Percentiles rank a stretch among this genome's conserved stretches.
Conservation (phyloP, 2,113 vertebrate species). For the Anser brachyrhynchus region DNA sequence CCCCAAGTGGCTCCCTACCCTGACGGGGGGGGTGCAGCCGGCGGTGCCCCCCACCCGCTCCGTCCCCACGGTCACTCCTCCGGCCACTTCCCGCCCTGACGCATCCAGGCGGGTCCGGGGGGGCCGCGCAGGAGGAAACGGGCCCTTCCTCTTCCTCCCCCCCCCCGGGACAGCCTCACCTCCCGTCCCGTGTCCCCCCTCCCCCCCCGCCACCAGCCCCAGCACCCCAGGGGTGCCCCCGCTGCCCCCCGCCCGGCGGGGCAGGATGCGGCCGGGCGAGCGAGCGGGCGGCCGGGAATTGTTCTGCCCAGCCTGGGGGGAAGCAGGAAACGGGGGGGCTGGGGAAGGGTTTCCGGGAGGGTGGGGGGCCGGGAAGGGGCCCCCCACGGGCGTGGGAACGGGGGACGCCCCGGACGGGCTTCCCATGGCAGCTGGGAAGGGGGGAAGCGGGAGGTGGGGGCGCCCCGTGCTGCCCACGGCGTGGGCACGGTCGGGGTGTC, state of each 20-base stretch:
- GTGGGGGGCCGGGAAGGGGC: not conserved
- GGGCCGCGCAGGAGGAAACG: not conserved
- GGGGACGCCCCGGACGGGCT: not conserved
- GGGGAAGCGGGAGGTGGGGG: not conserved
- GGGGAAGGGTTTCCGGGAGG: constrained; percentile 53
- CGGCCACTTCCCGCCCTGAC: not conserved
- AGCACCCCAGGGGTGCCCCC: not conserved
- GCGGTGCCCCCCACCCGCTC: not conserved
- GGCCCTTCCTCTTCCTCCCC: not conserved
- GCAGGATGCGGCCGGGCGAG: constrained; percentile 17
- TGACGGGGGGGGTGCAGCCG: not conserved
- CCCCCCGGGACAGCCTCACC: not conserved
- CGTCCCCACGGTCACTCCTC: not conserved
- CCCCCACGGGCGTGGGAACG: not conserved
- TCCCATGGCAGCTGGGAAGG: not conserved
- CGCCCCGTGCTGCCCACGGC: too few species aligned
- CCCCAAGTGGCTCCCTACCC: not conserved
- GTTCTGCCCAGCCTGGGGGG: not conserved
- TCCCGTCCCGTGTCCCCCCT: not conserved
- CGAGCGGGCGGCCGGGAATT: not conserved
- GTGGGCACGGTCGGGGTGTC: not conserved
- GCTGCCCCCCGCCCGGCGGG: not conserved
- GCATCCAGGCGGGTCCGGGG: not conserved
- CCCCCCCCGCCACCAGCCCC: not conserved
- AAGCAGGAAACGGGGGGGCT: not conserved